A percentile compares a stretch with the other conserved stretches of the same genome.
Conservation (phyloP, 2,113 vertebrate genomes). For the Eptesicus fuscus region DNA sequence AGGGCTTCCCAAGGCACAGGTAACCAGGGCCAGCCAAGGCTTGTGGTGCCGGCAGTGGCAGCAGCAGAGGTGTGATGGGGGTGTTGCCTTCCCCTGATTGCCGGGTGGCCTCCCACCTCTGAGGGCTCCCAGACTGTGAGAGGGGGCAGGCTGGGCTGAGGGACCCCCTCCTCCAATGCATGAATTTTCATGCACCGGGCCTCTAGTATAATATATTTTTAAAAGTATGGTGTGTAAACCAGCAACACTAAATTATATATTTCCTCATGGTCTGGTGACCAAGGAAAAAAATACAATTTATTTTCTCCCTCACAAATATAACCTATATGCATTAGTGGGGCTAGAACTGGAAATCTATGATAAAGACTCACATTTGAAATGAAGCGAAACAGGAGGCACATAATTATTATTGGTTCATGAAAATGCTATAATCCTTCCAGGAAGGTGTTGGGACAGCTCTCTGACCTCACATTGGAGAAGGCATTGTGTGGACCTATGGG, state of each 20-base stretch:
- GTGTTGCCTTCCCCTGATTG: too few species aligned
- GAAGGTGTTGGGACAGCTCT: background rate
- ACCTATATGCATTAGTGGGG: background rate
- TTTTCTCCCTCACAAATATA: background rate
- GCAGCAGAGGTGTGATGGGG: too few species aligned
- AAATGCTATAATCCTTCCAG: background rate
- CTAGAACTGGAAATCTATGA: fast-evolving
- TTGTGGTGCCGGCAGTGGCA: too few species aligned
- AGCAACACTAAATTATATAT: background rate
- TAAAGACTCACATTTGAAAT: background rate
- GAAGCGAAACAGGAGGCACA: background rate
- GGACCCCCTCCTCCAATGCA: too few species aligned
- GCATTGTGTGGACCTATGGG: too few species aligned
- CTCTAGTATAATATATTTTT: too few species aligned
- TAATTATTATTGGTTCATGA: background rate
- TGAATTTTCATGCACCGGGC: too few species aligned
- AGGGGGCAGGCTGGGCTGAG: too few species aligned
- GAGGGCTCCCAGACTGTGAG: too few species aligned
- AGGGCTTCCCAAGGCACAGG: too few species aligned
- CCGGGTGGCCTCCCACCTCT: fast-evolving
- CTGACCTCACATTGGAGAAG: background rate
- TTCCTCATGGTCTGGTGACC: background rate
- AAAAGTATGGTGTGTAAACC: background rate
- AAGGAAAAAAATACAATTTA: background rate
- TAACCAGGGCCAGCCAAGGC: too few species aligned